Evolutionary conservation across 2,888 invertebrate genomes (phyloP).

Genomic region (Prosopocoilus inquinatus): DNA sequence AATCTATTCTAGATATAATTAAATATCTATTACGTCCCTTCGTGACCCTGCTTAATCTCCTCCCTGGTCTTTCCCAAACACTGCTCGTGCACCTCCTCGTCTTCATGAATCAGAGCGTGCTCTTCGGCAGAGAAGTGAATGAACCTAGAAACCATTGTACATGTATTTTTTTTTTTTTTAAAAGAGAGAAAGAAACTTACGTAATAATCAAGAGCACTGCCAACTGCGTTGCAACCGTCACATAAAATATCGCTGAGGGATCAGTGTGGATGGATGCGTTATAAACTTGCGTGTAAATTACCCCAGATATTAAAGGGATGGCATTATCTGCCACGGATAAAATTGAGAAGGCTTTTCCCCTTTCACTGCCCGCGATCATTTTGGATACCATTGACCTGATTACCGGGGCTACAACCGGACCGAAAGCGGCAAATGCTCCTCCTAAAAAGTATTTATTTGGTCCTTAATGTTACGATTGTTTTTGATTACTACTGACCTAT

Average conservation of each 20-base stretch:
- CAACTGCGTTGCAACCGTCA: constrained; percentile 70
- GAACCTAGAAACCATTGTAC: constrained; percentile 23
- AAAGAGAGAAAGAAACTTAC: constrained; percentile 56
- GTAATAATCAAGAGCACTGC: constrained; percentile 63
- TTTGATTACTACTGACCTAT: constrained; percentile 45
- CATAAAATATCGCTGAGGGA: constrained; percentile 66
- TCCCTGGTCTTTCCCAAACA: constrained; percentile 9
- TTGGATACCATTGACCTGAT: constrained; percentile 82
- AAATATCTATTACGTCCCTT: too few relatives aligned
- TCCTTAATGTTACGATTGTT: not conserved
- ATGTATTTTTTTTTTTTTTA: constrained; percentile 2
- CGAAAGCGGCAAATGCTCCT: constrained; percentile 71
- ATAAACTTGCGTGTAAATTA: constrained; percentile 72
- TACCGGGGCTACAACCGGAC: constrained; percentile 76
- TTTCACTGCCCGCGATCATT: constrained; percentile 66
- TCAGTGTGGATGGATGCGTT: constrained; percentile 61
- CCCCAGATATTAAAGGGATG: constrained; percentile 71
- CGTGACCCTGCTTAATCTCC: too few relatives aligned
- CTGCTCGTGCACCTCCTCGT: constrained; percentile 22
- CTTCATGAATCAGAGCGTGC: constrained; percentile 26
- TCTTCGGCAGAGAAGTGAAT: constrained; percentile 29
- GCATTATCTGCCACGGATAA: constrained; percentile 80
- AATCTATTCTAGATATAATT: too few relatives aligned
- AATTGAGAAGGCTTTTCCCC: constrained; percentile 76
- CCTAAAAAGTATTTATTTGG: constrained; percentile 53